Evolutionary conservation across 1,140 invertebrate species (phyloP).

Genomic region (Phthorimaea operculella): DNA sequence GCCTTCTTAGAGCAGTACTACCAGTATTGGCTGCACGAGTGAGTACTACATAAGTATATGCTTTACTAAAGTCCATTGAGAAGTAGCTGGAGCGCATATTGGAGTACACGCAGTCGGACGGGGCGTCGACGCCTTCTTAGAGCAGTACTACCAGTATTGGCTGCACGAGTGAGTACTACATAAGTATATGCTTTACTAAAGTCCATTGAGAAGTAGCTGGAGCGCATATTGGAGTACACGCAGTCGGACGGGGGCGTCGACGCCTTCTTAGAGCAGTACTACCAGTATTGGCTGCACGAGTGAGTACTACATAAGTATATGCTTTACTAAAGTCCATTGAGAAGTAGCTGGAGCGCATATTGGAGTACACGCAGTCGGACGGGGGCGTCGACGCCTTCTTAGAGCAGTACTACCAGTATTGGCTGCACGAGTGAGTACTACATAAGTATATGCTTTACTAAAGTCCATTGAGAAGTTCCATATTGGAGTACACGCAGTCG

Average conservation of each 20-base stretch:
- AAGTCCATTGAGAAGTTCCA: slow-evolving; percentile 75
- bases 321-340: too few relatives aligned
- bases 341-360: slow-evolving; percentile 79
- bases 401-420: slow-evolving; percentile 86
- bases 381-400: slow-evolving; percentile 76
- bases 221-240: slow-evolving; percentile 76
- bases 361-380: slow-evolving; percentile 73
- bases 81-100: slow-evolving; percentile 79
- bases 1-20: slow-evolving; percentile 85
- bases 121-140: slow-evolving; percentile 76
- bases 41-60: too few relatives aligned
- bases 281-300: slow-evolving; percentile 91
- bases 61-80: not conserved
- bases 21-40: slow-evolving; percentile 91
- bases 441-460: too few relatives aligned
- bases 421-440: slow-evolving; percentile 85
- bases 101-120: slow-evolving; percentile 71
- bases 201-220: slow-evolving; percentile 77
- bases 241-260: slow-evolving; percentile 72
- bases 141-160: slow-evolving; percentile 91
- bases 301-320: slow-evolving; percentile 69
- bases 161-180: slow-evolving; percentile 79
- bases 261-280: slow-evolving; percentile 82
- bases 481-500: slow-evolving; percentile 75
- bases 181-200: too few relatives aligned